Evolutionary conservation across 2,797 vertebrate species (phyloP).

Genomic region (Trematomus bernacchii): DNA sequence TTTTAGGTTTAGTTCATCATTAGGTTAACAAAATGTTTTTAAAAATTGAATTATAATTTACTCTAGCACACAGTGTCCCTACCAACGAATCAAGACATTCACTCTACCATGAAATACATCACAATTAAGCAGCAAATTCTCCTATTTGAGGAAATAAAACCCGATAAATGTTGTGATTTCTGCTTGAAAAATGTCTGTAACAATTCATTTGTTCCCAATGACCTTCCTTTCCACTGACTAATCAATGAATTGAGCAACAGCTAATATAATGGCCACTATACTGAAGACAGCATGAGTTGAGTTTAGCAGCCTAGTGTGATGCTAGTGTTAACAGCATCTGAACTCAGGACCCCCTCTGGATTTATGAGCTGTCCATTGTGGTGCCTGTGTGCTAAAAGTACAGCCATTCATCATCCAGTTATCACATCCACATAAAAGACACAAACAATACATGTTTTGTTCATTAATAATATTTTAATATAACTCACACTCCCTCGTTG

Average conservation of each 20-base stretch:
- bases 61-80: not conserved
- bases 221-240: not conserved
- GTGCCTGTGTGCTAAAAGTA: conserved; percentile 15
- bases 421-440: not conserved
- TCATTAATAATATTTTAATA: not conserved
- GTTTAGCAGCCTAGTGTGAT: not conserved
- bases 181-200: too few relatives aligned
- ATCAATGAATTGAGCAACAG: not conserved
- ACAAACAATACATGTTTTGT: not conserved
- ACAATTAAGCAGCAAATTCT: not conserved
- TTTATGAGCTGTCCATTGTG: conserved; percentile 36
- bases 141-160: not conserved
- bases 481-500: too few relatives aligned
- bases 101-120: not conserved
- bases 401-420: conserved; percentile 12
- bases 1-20: too few relatives aligned
- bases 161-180: not conserved
- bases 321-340: conserved; percentile 3
- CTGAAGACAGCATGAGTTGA: not conserved
- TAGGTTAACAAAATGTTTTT: too few relatives aligned
- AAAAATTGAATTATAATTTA: not conserved
- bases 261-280: not conserved
- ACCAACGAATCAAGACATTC: too few relatives aligned
- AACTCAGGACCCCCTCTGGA: not conserved
- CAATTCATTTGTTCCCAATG: not conserved